Evolutionary conservation across 2,113 vertebrate genomes (phyloP).

Genomic region (Uropsilus gracilis): DNA sequence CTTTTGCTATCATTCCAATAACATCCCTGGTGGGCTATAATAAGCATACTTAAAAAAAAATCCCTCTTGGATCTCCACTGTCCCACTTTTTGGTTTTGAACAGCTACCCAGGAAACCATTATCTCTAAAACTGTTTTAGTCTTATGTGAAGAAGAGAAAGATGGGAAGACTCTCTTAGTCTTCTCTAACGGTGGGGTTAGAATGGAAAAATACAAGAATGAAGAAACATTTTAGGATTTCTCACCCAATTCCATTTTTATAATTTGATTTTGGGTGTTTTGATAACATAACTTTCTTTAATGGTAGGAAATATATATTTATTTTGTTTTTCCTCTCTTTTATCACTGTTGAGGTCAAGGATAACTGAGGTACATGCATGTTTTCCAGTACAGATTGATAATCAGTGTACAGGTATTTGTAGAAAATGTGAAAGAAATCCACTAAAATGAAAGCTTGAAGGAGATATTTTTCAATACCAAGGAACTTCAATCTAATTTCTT

Average conservation of each 20-base stretch:
- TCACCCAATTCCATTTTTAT: slow-evolving; percentile 22
- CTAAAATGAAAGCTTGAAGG: neutral
- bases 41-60: slow-evolving; percentile 63
- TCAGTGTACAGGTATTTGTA: neutral
- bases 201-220: slow-evolving; percentile 45
- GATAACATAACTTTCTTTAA: slow-evolving; percentile 2
- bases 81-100: slow-evolving; percentile 75
- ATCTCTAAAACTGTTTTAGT: slow-evolving; percentile 71
- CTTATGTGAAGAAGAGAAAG: slow-evolving; percentile 70
- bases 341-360: neutral
- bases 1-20: slow-evolving; percentile 71
- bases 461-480: neutral
- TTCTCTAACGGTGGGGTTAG: slow-evolving; percentile 66
- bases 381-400: neutral
- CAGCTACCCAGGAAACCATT: slow-evolving; percentile 60
- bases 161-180: slow-evolving; percentile 37
- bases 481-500: neutral
- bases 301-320: neutral
- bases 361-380: neutral
- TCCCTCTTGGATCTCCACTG: slow-evolving; percentile 54
- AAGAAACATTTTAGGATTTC: slow-evolving; percentile 36
- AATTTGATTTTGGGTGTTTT: slow-evolving; percentile 24
- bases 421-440: neutral
- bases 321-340: neutral
- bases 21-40: slow-evolving; percentile 71